Conservation (phyloP, 30 jellyfish, hydroid and myxozoan genomes). For the Cassiopea andromeda region DNA sequence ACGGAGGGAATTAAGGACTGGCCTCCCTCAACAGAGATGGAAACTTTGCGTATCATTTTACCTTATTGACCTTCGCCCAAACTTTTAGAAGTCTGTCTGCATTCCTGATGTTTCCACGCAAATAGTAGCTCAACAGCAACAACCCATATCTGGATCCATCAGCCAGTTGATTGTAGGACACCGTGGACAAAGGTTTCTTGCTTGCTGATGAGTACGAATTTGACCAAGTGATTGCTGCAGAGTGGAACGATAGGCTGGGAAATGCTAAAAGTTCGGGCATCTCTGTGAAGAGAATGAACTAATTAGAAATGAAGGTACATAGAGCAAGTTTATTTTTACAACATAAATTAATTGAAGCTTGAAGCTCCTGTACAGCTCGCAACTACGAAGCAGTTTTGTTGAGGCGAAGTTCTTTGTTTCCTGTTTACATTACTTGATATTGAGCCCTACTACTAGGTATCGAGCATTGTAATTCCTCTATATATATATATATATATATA, state of each 20-base stretch:
- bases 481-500: no score
- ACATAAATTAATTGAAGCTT: no score
- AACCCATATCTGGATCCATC: conserved; percentile 66
- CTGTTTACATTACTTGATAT: no score
- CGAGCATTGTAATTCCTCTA: no score
- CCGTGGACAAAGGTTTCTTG: conserved; percentile 19
- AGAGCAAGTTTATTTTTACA: no score
- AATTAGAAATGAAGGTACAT: not conserved
- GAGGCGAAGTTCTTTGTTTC: no score
- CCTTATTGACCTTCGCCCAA: conserved; percentile 52
- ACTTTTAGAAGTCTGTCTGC: conserved; percentile 19
- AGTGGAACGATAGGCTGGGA: conserved; percentile 50
- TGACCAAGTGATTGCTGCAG: conserved; percentile 60
- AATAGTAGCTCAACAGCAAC: conserved; percentile 30
- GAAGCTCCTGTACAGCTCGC: no score
- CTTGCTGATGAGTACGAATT: conserved; percentile 26
- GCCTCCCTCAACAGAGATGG: no score
- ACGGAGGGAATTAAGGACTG: no score
- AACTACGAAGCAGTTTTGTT: no score
- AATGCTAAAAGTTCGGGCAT: conserved; percentile 41
- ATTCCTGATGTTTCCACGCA: conserved; percentile 43
- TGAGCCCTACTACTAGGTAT: no score
- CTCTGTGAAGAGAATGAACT: conserved; percentile 9
- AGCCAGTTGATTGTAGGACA: conserved; percentile 54
- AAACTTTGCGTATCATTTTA: not conserved